Base-by-base conservation (phyloP, 1,140 invertebrate genomes). In the Nixonia krombeini region DNA sequence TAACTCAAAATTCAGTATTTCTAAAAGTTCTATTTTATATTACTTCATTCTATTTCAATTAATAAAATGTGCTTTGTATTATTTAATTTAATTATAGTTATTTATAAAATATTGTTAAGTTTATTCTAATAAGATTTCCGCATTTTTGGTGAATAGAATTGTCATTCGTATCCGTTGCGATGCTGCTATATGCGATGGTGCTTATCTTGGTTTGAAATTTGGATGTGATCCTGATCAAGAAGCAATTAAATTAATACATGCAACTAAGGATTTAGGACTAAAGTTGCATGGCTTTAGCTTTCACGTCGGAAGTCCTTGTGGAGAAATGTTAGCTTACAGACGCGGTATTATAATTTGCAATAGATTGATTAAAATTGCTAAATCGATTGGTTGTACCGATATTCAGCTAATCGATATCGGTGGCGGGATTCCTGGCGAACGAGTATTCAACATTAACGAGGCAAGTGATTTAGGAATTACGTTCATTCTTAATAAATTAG, bases 191-290 rank as follows among this genome's bases (percentile, higher is more conserved):
- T n/a, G n/a, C 17, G 91, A 94, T 0, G 91, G 93, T 6, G 96
- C 94, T 76, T 90, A 90, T 64, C 87, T 99, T 6, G 95, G 96
- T 29, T 89, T 93, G 74, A 99, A 99, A 86, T 99, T 97, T 86
- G 97, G 97, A 6, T 96, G 93, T 80, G 91, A 96, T 76, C 89
- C 92, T 7, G 85, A 90, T 28, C 84, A 87, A 0, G 93, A 97
- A 76, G 95, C 92, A 7, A 88, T 90, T 0, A 81, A 88, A 0
- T 86, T 99, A 15, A 89, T 99, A 18, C 85, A 90, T 47, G 79
- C 91, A 15, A 96, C 96, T 0, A 89, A 88, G 50, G 84, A 89
- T 12, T 82, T 94, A 5, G 89, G 86, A 10, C 78, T 96, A 1
- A 87, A 91, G 72, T 90, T 98, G 38, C 87, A 95, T 58, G 97